Evolutionary conservation across 2,113 vertebrate species (phyloP).

Genomic region (Rhynchomys soricoides): DNA sequence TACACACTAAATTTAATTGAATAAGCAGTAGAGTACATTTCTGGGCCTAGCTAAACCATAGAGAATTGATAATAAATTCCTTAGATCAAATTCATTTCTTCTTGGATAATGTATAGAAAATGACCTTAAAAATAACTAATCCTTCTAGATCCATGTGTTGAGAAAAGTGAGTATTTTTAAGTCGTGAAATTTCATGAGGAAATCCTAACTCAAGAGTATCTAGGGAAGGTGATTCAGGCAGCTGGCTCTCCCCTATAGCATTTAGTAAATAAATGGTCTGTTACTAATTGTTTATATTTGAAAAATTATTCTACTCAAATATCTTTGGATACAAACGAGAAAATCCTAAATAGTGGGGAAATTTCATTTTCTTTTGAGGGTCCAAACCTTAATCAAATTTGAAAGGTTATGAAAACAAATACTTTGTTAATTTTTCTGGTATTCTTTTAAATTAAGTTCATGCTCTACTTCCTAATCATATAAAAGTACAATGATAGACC

Average conservation of each 20-base stretch:
- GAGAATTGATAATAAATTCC: background rate
- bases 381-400: constrained; percentile 43
- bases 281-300: constrained; percentile 76
- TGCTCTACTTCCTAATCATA: background rate
- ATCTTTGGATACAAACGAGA: constrained; percentile 47
- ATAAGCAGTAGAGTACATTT: background rate
- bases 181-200: constrained; percentile 17
- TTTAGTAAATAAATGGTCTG: constrained; percentile 71
- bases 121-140: background rate
- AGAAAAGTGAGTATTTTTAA: background rate
- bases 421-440: background rate
- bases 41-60: background rate
- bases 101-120: background rate
- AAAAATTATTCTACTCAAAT: constrained; percentile 72
- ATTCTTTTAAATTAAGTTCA: background rate
- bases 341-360: background rate
- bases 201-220: background rate
- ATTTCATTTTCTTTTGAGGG: constrained; percentile 40
- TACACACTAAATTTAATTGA: constrained; percentile 38
- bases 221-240: constrained; percentile 34
- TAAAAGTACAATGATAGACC: background rate
- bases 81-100: background rate
- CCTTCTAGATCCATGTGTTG: background rate
- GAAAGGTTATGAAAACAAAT: constrained; percentile 46
- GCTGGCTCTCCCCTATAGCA: constrained; percentile 52